Conservation (phyloP, 2,888 invertebrate species). For the Meteorus cinctellus region DNA sequence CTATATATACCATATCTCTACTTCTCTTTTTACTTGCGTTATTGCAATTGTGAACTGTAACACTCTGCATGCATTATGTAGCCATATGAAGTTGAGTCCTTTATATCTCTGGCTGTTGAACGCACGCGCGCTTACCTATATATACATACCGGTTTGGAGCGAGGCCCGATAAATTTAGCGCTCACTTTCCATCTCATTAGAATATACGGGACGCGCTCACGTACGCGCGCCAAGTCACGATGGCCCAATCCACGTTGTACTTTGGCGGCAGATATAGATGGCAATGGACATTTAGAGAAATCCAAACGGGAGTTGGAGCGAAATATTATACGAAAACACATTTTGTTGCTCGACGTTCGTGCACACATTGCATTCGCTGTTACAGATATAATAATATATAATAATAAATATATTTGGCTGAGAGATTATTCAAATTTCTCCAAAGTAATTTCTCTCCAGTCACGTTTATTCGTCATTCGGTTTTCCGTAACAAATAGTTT, state of each 20-base stretch:
- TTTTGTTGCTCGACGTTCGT: slow-evolving; percentile 16
- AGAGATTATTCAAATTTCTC: neutral
- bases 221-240: slow-evolving; percentile 27
- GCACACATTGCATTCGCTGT: neutral
- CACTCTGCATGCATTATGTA: slow-evolving; percentile 45
- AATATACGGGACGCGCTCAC: slow-evolving; percentile 44
- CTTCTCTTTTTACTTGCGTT: slow-evolving; percentile 40
- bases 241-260: slow-evolving; percentile 46
- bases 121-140: slow-evolving; percentile 25
- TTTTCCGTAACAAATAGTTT: neutral
- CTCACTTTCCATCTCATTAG: slow-evolving; percentile 57
- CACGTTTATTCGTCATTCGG: neutral
- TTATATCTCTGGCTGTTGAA: neutral
- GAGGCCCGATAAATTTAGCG: slow-evolving; percentile 51
- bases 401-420: neutral
- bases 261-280: slow-evolving; percentile 18
- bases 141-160: slow-evolving; percentile 28
- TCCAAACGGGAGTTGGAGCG: slow-evolving; percentile 34
- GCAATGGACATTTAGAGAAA: slow-evolving; percentile 24
- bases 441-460: neutral
- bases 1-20: neutral
- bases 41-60: slow-evolving; percentile 51
- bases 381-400: neutral
- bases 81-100: slow-evolving; percentile 27
- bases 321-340: slow-evolving; percentile 49